Conservation (phyloP, 2,888 invertebrate genomes). For the Heliconius ethilla region DNA sequence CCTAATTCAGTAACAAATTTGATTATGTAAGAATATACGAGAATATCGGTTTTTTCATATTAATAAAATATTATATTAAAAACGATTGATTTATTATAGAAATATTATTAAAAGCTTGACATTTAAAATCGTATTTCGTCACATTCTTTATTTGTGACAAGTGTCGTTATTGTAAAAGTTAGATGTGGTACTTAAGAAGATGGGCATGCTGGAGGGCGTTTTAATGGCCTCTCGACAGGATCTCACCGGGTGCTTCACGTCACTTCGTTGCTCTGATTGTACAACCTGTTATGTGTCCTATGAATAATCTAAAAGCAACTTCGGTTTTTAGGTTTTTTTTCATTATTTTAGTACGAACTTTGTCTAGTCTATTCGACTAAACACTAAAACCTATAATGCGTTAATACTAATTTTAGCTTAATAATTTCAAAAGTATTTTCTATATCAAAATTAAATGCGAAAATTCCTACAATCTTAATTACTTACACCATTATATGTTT, state of each 20-base stretch:
- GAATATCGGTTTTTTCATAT: constrained; percentile 17
- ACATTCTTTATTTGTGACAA: constrained; percentile 40
- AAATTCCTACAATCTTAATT: background rate
- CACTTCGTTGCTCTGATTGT: constrained; percentile 80
- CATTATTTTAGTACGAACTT: background rate
- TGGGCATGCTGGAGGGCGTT: constrained; percentile 72
- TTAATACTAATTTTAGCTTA: background rate
- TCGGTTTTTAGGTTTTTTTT: constrained; percentile 13
- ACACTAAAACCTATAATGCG: background rate
- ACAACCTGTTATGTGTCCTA: constrained; percentile 68
- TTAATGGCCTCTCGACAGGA: constrained; percentile 78
- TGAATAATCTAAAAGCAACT: constrained; percentile 60
- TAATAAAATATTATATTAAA: constrained; percentile 8
- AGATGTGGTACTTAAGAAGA: constrained; percentile 76
- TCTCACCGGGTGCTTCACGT: constrained; percentile 74
- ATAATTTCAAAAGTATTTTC: too few species aligned
- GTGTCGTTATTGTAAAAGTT: constrained; percentile 54
- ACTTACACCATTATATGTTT: background rate
- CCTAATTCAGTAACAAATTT: constrained; percentile 79
- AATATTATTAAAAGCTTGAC: background rate
- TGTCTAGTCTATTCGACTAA: background rate
- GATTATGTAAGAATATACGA: constrained; percentile 70
- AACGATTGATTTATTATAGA: background rate
- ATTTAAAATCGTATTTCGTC: constrained; percentile 29
- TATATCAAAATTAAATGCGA: too few species aligned